Base-by-base conservation (phyloP, 2,888 invertebrate species). In the Drosophila parthenogenetica region DNA sequence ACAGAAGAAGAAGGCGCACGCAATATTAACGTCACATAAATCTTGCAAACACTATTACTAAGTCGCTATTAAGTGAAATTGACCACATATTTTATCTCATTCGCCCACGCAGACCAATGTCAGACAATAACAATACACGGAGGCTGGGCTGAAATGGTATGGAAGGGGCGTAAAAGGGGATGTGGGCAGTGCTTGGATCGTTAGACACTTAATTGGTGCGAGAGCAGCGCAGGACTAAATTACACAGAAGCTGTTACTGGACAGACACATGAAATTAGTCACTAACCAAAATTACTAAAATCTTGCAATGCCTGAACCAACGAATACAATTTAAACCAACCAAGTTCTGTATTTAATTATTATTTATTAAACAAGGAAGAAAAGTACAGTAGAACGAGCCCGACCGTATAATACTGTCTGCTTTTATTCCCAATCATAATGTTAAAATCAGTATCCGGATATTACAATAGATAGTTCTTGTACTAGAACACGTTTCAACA, bases 61-160 rank as follows among this genome's bases (percentile, higher is more conserved):
- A 85, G 85, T 83, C 87, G 83, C 81, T 87, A 87, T 87, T 90
- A 90, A 89, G 89, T 89, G 89, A 90, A 90, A 90, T 90, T 90
- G 90, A 89, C 90, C 87, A 89, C 85, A 90, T 90, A 90, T 90
- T 90, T 90, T 90, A 90, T 90, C 87, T 89, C 49, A 73, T 62
- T 72, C 81, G 81, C 80, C 66, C 81, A 83, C 78, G 77, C 86
- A 72, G 54, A 66, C 68, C 60, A 57, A 49, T 19, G 49, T 39
- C 55, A 73, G 55, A 22, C 46, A 13, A 66, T 53, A 55, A 16
- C 51, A 39, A 32, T 13, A 43, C 14, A 46, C 14, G 32, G 7
- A 43, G n/a, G 37, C 29, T 11, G 29, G 32, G 7, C 29, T 11
- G 29, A 19, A 10, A 25, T 17, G 29, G 14, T 19, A 35, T 22